Percentiles rank a stretch among this genome's conserved stretches.
Evolutionary conservation across 2,888 invertebrate species (phyloP).

Genomic region (Caenorhabditis virilis): DNA sequence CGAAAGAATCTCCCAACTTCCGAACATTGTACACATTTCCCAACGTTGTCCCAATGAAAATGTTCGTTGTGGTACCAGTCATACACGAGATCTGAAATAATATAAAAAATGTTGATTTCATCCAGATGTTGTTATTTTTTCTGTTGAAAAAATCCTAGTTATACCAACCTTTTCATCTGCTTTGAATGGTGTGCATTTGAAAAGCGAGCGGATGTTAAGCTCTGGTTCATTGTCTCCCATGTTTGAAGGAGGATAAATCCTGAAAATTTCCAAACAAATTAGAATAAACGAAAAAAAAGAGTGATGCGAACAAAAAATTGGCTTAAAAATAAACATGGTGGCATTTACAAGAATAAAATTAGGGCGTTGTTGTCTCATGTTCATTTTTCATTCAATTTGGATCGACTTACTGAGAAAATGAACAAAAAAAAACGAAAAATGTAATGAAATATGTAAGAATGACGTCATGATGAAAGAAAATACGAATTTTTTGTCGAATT

Average conservation of each 20-base stretch:
- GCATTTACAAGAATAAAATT: too few relatives aligned
- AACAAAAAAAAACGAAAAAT: too few relatives aligned
- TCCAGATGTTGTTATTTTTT: too few relatives aligned
- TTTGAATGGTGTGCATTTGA: background rate
- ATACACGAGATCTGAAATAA: conserved; percentile 19
- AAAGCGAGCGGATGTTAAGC: conserved; percentile 1
- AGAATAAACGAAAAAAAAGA: background rate
- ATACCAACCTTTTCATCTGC: background rate
- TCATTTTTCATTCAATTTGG: too few relatives aligned
- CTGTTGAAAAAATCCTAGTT: background rate
- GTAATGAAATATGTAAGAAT: too few relatives aligned
- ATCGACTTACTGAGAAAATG: too few relatives aligned
- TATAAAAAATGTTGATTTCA: too few relatives aligned
- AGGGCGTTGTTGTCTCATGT: too few relatives aligned
- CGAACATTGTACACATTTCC: conserved; percentile 5
- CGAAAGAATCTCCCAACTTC: background rate
- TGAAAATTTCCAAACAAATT: background rate
- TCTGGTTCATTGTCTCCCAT: conserved; percentile 3
- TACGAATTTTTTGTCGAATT: too few relatives aligned
- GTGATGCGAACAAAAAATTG: too few relatives aligned
- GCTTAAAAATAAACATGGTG: too few relatives aligned
- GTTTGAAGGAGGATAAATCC: background rate
- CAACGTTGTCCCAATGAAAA: conserved; percentile 13
- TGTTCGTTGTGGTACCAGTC: conserved; percentile 6
- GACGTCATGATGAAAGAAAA: too few relatives aligned